Evolutionary conservation across 2,797 vertebrate genomes (phyloP).

Genomic region (Macropus fuliginosus): DNA sequence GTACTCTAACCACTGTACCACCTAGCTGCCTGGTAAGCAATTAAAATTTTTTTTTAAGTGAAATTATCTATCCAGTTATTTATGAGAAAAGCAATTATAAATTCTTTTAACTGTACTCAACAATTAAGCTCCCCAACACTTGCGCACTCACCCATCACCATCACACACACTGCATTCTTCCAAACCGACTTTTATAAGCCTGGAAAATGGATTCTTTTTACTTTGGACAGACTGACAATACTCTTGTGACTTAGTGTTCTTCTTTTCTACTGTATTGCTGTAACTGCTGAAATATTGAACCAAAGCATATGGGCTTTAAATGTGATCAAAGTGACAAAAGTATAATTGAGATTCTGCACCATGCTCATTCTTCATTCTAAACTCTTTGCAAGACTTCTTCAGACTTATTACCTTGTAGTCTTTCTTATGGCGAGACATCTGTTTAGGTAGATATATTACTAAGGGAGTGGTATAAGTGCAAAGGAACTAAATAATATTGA

Average conservation of each 20-base stretch:
- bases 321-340: not conserved
- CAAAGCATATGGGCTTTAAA: not conserved
- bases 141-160: not conserved
- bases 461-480: not conserved
- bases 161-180: not conserved
- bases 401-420: not conserved
- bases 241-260: not conserved
- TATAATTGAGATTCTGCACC: not conserved
- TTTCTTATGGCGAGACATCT: not conserved
- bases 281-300: not conserved
- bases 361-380: not conserved
- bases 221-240: not conserved
- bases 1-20: not conserved
- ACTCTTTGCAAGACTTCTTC: not conserved
- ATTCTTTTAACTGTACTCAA: not conserved
- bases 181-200: not conserved
- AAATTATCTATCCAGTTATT: not conserved
- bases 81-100: not conserved
- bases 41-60: not conserved
- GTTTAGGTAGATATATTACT: not conserved
- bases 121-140: not conserved
- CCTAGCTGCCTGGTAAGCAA: not conserved
- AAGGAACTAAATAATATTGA: conserved; percentile 3
- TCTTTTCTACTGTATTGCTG: not conserved
- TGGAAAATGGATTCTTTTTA: not conserved